These are phyloP conservation scores for Glomeris maerens DNA, from an alignment of 1,140 invertebrate genomes.

Conservation along the genomic window DNA sequence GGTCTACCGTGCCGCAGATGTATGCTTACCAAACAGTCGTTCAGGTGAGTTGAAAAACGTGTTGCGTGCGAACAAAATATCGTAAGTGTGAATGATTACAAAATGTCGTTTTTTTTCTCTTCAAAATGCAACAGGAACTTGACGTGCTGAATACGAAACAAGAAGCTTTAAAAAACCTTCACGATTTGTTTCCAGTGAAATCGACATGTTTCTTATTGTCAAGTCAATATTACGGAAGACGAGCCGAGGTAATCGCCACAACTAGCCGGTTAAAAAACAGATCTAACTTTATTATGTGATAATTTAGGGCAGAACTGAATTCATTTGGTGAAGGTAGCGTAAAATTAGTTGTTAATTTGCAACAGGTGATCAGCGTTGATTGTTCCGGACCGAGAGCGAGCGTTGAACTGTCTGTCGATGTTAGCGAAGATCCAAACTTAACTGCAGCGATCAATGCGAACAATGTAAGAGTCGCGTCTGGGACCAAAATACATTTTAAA, in stretches of 20 bases:
- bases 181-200: too few relatives aligned
- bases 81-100: neutral
- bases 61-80: constrained; percentile 19
- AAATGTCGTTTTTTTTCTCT: neutral
- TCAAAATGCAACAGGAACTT: neutral
- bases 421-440: neutral
- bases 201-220: too few relatives aligned
- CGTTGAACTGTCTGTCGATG: neutral
- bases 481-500: neutral
- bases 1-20: constrained; percentile 17
- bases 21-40: constrained; percentile 10
- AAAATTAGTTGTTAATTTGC: too few relatives aligned
- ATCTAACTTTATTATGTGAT: too few relatives aligned
- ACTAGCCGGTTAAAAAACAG: too few relatives aligned
- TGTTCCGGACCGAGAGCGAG: neutral
- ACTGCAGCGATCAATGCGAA: neutral
- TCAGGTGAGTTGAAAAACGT: neutral
- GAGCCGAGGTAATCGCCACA: too few relatives aligned
- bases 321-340: too few relatives aligned
- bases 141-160: neutral
- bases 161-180: neutral
- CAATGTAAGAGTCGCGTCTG: neutral
- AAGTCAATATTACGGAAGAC: too few relatives aligned
- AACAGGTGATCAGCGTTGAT: too few relatives aligned
- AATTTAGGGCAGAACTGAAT: too few relatives aligned